These are phyloP conservation scores for Protomyctophum bolini DNA, from an alignment of 2,113 vertebrate genomes.

Conservation along the genomic window DNA sequence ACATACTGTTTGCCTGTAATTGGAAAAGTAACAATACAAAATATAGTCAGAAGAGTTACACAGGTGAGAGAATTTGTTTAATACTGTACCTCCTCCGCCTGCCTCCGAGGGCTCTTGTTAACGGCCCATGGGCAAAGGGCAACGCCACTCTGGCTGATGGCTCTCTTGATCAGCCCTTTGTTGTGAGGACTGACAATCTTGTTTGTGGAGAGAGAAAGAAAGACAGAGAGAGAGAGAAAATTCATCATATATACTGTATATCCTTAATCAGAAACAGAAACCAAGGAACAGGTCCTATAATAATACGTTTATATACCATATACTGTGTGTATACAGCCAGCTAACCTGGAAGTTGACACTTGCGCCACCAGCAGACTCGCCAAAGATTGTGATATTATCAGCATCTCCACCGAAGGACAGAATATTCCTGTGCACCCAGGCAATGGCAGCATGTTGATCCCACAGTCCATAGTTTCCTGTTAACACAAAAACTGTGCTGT, in stretches of 20 bases:
- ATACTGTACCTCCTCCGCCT: constrained; percentile 79
- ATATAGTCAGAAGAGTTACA: no score
- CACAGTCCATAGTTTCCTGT: constrained; percentile 92
- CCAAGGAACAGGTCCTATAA: no score
- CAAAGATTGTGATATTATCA: constrained; percentile 90
- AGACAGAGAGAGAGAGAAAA: no score
- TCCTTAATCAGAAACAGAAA: no score
- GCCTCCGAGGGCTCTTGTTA: constrained; percentile 81
- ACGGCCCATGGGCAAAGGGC: constrained; percentile 85
- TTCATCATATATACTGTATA: no score
- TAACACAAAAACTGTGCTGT: not conserved
- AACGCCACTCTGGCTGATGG: constrained; percentile 92
- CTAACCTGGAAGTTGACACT: constrained; percentile 90
- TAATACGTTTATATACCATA: no score
- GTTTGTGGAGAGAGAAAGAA: no score
- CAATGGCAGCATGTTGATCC: constrained; percentile 94
- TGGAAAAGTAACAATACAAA: no score
- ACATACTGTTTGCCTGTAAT: no score
- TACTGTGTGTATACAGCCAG: no score
- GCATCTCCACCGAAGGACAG: constrained; percentile 90
- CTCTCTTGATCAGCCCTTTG: constrained; percentile 87
- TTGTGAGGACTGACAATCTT: constrained; percentile 88
- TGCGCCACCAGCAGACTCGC: constrained; percentile 88
- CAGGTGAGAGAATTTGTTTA: not conserved
- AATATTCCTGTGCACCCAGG: constrained; percentile 97